These are phyloP conservation scores for Papilio elwesi DNA, from an alignment of 2,888 invertebrate genomes.

Conservation along the genomic window DNA sequence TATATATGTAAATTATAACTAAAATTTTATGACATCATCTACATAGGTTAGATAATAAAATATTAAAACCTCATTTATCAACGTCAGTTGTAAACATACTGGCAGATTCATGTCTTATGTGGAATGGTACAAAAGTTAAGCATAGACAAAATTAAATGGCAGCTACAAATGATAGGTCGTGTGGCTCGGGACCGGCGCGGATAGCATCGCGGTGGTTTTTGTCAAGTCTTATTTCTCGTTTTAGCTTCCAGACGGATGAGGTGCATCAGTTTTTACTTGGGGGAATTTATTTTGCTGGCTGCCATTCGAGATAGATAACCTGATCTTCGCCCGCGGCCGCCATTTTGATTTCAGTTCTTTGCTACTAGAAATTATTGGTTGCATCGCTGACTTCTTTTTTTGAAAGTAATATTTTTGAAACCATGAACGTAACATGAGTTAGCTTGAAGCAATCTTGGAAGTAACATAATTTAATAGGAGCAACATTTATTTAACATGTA, in stretches of 20 bases:
- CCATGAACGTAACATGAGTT: background rate
- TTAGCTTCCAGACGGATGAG: constrained; percentile 66
- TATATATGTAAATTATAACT: background rate
- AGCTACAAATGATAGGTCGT: constrained; percentile 52
- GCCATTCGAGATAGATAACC: constrained; percentile 60
- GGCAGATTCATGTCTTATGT: constrained; percentile 10
- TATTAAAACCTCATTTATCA: constrained; percentile 14
- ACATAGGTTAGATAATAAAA: constrained; percentile 13
- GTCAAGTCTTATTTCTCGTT: constrained; percentile 66
- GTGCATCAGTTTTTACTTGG: constrained; percentile 74
- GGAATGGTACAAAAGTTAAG: constrained; percentile 37
- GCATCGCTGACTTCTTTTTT: constrained; percentile 38
- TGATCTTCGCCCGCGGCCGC: constrained; percentile 65
- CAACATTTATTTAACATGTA: background rate
- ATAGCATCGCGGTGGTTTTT: constrained; percentile 55
- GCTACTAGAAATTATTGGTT: constrained; percentile 73
- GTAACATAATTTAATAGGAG: background rate
- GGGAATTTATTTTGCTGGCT: constrained; percentile 56
- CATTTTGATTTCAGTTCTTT: constrained; percentile 74
- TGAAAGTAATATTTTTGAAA: background rate
- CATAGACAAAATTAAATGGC: constrained; percentile 68
- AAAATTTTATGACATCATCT: background rate
- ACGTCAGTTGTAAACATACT: constrained; percentile 7
- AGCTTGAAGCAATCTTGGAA: background rate
- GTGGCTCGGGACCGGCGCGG: constrained; percentile 57